A percentile compares a stretch with the other conserved stretches of the same genome.
phyloP scores from a whole-genome alignment of 1,140 invertebrate species.

The Asbolus verrucosus region DNA sequence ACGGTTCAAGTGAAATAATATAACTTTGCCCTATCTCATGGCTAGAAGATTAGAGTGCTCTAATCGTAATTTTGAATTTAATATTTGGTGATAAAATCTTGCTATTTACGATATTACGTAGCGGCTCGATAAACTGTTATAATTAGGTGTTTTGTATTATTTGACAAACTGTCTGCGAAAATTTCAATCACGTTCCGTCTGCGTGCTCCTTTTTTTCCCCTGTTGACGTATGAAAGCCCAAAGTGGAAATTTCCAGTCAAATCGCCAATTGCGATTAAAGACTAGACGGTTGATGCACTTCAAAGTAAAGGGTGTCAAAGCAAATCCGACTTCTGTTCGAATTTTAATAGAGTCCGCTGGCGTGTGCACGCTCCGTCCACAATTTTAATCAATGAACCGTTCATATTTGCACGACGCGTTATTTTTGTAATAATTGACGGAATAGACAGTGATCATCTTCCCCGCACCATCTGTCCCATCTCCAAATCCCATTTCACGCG shows the following conservation, averaged over 20 bases:
- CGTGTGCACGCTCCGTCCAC: slow-evolving; percentile 29
- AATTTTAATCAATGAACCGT: slow-evolving; percentile 42
- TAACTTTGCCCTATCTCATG: slow-evolving; percentile 51
- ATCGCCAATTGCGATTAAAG: slow-evolving; percentile 41
- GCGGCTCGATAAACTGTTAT: slow-evolving; percentile 13
- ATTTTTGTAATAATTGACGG: slow-evolving; percentile 35
- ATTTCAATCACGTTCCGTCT: slow-evolving; percentile 2
- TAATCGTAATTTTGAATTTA: slow-evolving; percentile 49
- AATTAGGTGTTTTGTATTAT: slow-evolving; percentile 25
- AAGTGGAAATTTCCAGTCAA: slow-evolving; percentile 45
- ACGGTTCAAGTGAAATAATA: slow-evolving; percentile 56
- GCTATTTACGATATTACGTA: slow-evolving; percentile 38
- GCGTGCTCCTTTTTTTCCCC: slow-evolving; percentile 22
- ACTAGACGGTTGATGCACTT: slow-evolving; percentile 43
- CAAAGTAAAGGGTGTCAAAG: slow-evolving; percentile 46
- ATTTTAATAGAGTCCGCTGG: slow-evolving; percentile 39
- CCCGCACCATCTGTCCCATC: slow-evolving; percentile 47
- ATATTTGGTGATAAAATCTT: slow-evolving; percentile 43
- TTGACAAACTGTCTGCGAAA: slow-evolving; percentile 31
- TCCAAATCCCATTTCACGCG: slow-evolving; percentile 49
- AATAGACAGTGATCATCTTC: slow-evolving; percentile 34
- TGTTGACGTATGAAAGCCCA: slow-evolving; percentile 12
- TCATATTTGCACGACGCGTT: slow-evolving; percentile 25
- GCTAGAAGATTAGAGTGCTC: slow-evolving; percentile 48
- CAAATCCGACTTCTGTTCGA: slow-evolving; percentile 42